phyloP scores from a whole-genome alignment of 2,113 vertebrate genomes.

The Sminthopsis crassicaudata region DNA sequence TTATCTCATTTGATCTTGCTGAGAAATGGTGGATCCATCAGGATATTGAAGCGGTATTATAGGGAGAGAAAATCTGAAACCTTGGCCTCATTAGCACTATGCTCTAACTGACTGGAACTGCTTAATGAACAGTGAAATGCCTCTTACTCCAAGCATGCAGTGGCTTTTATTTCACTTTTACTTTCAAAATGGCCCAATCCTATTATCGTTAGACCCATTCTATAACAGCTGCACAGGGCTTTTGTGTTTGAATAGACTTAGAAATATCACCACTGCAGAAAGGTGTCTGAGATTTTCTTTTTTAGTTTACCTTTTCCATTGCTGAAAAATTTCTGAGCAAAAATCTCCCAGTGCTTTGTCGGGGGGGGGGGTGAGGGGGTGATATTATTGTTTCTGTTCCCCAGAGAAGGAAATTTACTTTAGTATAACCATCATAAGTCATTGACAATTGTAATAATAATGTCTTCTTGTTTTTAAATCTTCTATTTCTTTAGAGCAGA shows the following conservation, averaged over 20 bases:
- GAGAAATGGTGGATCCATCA: not conserved
- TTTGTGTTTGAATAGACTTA: slow-evolving; percentile 35
- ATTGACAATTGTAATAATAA: not conserved
- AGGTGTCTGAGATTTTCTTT: slow-evolving; percentile 14
- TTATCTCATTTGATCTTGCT: not conserved
- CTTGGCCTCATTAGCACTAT: not conserved
- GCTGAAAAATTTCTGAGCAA: slow-evolving; percentile 26
- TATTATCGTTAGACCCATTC: not conserved
- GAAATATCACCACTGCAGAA: not conserved
- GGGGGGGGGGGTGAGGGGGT: no score
- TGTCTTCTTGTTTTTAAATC: not conserved
- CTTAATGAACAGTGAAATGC: not conserved
- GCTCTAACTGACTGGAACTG: not conserved
- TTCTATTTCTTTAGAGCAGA: slow-evolving; percentile 25
- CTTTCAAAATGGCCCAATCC: not conserved
- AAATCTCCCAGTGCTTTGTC: not conserved
- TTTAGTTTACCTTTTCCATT: not conserved
- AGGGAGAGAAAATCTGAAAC: not conserved
- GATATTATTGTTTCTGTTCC: not conserved
- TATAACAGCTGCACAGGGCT: not conserved
- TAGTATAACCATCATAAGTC: not conserved
- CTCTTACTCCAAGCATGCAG: not conserved
- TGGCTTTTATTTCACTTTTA: not conserved
- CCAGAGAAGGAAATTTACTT: slow-evolving; percentile 10
- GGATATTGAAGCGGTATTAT: not conserved